Conservation (phyloP, 1,140 invertebrate species). For the Epicauta chinensis region DNA sequence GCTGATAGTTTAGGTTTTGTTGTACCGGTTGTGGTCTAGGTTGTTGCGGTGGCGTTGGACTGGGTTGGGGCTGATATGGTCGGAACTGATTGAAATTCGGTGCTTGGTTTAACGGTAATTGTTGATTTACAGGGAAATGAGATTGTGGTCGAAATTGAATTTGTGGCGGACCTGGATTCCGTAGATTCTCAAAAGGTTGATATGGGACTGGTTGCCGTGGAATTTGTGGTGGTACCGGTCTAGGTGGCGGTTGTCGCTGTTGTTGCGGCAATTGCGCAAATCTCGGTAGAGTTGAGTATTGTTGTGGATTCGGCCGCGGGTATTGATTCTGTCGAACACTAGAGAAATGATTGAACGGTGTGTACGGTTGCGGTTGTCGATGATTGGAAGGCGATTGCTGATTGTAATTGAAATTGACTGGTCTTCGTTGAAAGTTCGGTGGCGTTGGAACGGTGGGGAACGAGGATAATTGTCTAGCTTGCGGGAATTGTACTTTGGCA, state of each 20-base stretch:
- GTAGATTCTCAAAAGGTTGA: slow-evolving; percentile 31
- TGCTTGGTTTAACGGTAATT: slow-evolving; percentile 36
- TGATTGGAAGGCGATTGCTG: slow-evolving; percentile 30
- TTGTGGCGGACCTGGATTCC: slow-evolving; percentile 38
- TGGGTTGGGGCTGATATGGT: slow-evolving; percentile 29
- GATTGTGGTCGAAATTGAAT: slow-evolving; percentile 42
- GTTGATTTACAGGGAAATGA: slow-evolving; percentile 36
- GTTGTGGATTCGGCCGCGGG: slow-evolving; percentile 39
- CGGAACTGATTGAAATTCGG: slow-evolving; percentile 25
- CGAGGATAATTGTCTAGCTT: slow-evolving; percentile 37
- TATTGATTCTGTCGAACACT: slow-evolving; percentile 23
- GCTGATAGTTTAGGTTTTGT: slow-evolving; percentile 31
- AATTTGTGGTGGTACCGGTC: slow-evolving; percentile 6
- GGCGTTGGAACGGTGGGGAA: slow-evolving; percentile 12
- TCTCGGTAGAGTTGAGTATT: slow-evolving; percentile 42
- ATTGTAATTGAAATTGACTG: slow-evolving; percentile 28
- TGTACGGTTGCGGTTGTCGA: slow-evolving; percentile 34
- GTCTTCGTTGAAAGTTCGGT: neutral
- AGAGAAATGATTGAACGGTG: slow-evolving; percentile 28
- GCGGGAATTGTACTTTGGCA: slow-evolving; percentile 48
- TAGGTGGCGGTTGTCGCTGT: slow-evolving; percentile 30
- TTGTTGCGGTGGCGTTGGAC: slow-evolving; percentile 20
- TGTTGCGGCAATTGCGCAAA: slow-evolving; percentile 25
- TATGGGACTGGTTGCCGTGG: slow-evolving; percentile 39
- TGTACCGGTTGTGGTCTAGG: slow-evolving; percentile 34